Percentiles rank a stretch among this genome's conserved stretches.
phyloP scores from a whole-genome alignment of 2,888 invertebrate genomes.

The Zaprionus obscuricornis region DNA sequence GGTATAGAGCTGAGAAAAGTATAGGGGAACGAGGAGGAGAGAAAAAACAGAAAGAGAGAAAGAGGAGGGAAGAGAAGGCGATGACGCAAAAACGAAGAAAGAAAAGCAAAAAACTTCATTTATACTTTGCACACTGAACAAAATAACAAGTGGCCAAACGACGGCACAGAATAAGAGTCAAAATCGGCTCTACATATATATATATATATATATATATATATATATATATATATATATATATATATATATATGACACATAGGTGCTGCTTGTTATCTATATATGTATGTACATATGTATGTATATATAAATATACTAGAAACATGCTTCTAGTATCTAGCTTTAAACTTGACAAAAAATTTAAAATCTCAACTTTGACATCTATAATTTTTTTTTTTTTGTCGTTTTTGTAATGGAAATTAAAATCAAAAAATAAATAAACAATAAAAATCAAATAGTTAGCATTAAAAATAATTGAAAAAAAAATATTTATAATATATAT shows the following conservation, averaged over 20 bases:
- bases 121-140: conserved; percentile 66
- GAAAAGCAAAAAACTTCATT: conserved; percentile 65
- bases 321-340: too few species aligned
- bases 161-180: not conserved
- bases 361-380: too few species aligned
- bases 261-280: not conserved
- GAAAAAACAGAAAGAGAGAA: conserved; percentile 31
- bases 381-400: too few species aligned
- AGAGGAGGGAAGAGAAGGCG: conserved; percentile 7
- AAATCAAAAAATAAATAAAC: too few species aligned
- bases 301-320: too few species aligned
- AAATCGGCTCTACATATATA: not conserved
- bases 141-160: conserved; percentile 63
- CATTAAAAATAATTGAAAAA: too few species aligned
- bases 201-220: conserved; percentile 5
- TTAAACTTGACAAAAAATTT: too few species aligned
- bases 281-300: not conserved
- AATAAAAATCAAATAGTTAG: too few species aligned
- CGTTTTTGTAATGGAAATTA: too few species aligned
- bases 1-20: too few species aligned
- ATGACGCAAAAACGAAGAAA: conserved; percentile 23
- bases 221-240: not conserved
- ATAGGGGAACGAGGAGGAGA: not conserved
- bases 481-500: too few species aligned
- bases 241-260: not conserved